A percentile compares a stretch with the other conserved stretches of the same genome.
These are phyloP conservation scores for Aurelia aurita complex sp. Pacific DNA, from an alignment of 30 jellyfish, hydroid and myxozoan species.

Conservation along the genomic window DNA sequence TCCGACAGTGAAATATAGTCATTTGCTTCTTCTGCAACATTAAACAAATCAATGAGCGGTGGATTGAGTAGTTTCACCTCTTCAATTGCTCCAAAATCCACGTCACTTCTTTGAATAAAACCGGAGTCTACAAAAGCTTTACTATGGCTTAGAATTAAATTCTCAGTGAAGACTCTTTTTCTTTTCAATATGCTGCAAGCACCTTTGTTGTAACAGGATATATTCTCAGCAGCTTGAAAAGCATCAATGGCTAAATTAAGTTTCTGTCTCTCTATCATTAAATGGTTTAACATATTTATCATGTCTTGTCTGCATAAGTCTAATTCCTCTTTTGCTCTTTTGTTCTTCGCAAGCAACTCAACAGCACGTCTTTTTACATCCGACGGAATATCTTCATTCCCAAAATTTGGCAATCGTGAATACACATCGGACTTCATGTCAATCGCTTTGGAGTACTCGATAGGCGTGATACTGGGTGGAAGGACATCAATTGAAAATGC, in stretches of 20 bases:
- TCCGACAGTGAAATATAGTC: no score
- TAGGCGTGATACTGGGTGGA: not conserved
- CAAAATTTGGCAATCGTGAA: not conserved
- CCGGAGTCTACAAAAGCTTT: not conserved
- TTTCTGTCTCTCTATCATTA: not conserved
- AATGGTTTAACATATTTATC: not conserved
- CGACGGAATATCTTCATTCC: not conserved
- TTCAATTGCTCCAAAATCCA: not conserved
- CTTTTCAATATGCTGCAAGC: not conserved
- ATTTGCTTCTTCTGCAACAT: no score
- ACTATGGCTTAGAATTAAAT: not conserved
- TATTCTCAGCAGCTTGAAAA: not conserved
- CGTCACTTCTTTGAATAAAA: not conserved
- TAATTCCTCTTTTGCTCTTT: constrained; percentile 3
- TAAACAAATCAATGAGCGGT: no score
- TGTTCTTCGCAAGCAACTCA: constrained; percentile 6
- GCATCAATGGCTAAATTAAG: not conserved
- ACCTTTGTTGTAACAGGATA: constrained; percentile 1
- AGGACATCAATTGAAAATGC: not conserved
- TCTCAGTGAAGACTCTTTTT: not conserved
- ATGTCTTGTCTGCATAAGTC: not conserved
- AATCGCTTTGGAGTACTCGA: not conserved
- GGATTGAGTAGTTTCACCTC: not conserved
- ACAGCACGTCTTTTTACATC: constrained; percentile 22
- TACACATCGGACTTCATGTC: not conserved